These are phyloP conservation scores for Microcebus griseorufus DNA, from an alignment of 2,113 vertebrate genomes.

Conservation along the genomic window DNA sequence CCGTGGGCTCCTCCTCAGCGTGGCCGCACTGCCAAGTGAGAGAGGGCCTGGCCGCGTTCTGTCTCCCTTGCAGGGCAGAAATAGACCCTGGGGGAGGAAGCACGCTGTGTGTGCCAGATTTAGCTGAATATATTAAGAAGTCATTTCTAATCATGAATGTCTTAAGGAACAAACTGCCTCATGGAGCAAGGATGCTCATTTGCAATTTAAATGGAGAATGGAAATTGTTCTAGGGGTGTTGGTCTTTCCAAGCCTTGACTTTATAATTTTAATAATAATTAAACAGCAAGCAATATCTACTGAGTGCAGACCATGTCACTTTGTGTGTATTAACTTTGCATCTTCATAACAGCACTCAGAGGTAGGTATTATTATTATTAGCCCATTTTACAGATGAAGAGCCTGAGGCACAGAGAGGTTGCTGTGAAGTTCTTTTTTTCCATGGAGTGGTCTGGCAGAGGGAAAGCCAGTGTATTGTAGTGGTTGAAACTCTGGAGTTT, in stretches of 20 bases:
- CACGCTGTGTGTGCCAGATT: not conserved
- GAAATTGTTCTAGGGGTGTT: not conserved
- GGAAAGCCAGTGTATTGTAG: rapidly evolving
- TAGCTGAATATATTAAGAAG: not conserved
- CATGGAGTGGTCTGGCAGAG: rapidly evolving
- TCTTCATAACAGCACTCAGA: not conserved
- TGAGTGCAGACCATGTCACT: not conserved
- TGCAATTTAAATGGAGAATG: not conserved
- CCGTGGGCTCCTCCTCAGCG: not conserved
- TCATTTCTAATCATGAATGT: not conserved
- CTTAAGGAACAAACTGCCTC: not conserved
- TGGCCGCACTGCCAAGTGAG: not conserved
- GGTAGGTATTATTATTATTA: not conserved
- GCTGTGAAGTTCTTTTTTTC: not conserved
- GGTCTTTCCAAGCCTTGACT: not conserved
- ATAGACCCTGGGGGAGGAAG: not conserved
- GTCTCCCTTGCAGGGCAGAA: constrained; percentile 18
- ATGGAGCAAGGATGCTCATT: not conserved
- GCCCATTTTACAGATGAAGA: constrained; percentile 5
- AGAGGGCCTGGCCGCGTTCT: not conserved
- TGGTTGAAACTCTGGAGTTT: not conserved
- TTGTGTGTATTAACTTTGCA: not conserved
- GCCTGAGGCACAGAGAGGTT: not conserved
- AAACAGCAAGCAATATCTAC: not conserved
- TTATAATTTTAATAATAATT: not conserved